Evolutionary conservation across 2,113 vertebrate genomes (phyloP).

Genomic region (Corydoras maculifer): DNA sequence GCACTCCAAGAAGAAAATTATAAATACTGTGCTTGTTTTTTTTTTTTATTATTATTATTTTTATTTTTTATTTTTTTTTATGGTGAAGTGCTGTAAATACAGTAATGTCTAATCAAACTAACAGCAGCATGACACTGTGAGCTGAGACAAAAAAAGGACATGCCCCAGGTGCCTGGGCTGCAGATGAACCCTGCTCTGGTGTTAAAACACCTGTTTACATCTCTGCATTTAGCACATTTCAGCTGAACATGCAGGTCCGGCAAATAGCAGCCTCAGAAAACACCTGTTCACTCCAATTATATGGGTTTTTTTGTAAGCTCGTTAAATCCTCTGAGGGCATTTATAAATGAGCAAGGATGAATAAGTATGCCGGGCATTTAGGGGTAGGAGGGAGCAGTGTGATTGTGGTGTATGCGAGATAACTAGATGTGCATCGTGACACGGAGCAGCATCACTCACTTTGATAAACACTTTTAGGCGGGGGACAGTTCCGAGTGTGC

Average conservation of each 20-base stretch:
- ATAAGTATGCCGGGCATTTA: background rate
- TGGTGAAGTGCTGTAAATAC: too few species aligned
- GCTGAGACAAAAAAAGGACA: too few species aligned
- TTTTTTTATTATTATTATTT: too few species aligned
- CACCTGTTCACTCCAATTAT: slow-evolving; percentile 62
- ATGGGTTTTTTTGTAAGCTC: slow-evolving; percentile 52
- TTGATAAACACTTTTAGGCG: slow-evolving; percentile 32
- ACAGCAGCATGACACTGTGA: too few species aligned
- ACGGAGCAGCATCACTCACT: slow-evolving; percentile 33
- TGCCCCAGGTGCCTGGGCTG: too few species aligned
- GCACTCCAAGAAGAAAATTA: too few species aligned
- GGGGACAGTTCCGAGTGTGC: slow-evolving; percentile 5
- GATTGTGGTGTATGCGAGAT: background rate
- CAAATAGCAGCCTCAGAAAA: slow-evolving; percentile 57
- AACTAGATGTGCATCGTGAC: slow-evolving; percentile 18
- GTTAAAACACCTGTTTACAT: slow-evolving; percentile 18
- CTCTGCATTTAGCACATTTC: slow-evolving; percentile 18
- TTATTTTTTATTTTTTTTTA: too few species aligned
- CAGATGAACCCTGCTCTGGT: too few species aligned
- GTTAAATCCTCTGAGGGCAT: slow-evolving; percentile 45
- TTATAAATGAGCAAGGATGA: slow-evolving; percentile 38
- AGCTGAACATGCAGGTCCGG: slow-evolving; percentile 41
- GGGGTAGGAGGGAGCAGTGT: background rate
- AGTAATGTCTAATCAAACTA: too few species aligned
- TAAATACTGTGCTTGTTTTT: too few species aligned